Base-by-base conservation (phyloP, 1,140 invertebrate genomes). In the Atta texana region DNA sequence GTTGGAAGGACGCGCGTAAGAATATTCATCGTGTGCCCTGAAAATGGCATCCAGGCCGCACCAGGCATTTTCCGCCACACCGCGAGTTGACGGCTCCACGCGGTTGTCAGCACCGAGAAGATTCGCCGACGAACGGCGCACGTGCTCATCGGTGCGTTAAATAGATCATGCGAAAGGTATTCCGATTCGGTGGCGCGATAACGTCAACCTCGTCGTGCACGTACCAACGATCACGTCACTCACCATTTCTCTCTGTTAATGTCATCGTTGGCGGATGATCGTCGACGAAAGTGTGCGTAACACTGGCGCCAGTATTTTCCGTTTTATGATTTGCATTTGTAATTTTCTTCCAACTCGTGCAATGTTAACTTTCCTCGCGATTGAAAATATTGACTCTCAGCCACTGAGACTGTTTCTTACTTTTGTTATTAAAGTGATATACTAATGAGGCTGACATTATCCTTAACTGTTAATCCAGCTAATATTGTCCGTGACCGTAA, bases 401-500 rank as follows among this genome's bases (percentile, higher is more conserved):
- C n/a, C 21, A 39, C n/a, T 49, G 31, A 34, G 28, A 18, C 55
- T 8, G 2, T 68, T 51, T 39, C n/a, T 69, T 51, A 66, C 55
- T 55, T 55, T 55, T 4, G 21, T 81, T 14, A 59, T 63, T 63
- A 51, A 55, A 3, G 2, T 16, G 21, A 31, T 34, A 31, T 78
- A 72, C 77, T 74, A 81, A 68, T 31, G 12, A n/a, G 24, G 3
- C 21, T 69, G 59, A 85, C 85, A 44, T 87, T 81, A 87, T 28
- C 39, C 61, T 74, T 87, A 87, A 87, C 84, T 84, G 84, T 71
- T 88, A 87, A 78, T 84, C 34, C 84, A 34, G 21, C 53, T 78
- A 89, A 82, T 87, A 61, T 61, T 14, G 34, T 28, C n/a, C 53
- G 51, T 31, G 61, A 74, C 53, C 61, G 51, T 31, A 57, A 85